These are phyloP conservation scores for Lumbricus terrestris DNA, from an alignment of 2,888 invertebrate genomes.

Conservation along the genomic window DNA sequence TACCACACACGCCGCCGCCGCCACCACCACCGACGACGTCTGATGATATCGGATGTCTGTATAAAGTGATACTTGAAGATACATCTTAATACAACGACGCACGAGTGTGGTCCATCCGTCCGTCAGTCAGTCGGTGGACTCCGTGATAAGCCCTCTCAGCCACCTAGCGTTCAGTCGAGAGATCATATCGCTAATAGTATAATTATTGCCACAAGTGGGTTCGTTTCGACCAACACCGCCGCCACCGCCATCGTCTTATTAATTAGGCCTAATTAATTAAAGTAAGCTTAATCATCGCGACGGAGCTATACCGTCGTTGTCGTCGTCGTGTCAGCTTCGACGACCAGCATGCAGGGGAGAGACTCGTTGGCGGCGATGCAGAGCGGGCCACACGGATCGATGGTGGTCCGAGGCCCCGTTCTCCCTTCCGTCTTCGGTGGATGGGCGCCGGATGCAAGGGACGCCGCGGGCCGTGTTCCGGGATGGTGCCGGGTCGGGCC, in stretches of 20 bases:
- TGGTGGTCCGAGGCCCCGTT: too few relatives aligned
- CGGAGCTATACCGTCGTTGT: background rate
- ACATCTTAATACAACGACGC: background rate
- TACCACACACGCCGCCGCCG: background rate
- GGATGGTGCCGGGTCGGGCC: background rate
- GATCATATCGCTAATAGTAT: background rate
- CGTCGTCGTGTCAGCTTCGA: background rate
- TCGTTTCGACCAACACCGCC: slow-evolving; percentile 3
- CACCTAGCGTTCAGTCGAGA: background rate
- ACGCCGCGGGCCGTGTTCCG: background rate
- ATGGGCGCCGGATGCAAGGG: background rate
- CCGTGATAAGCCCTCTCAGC: background rate
- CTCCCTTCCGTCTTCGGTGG: background rate
- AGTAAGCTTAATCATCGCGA: background rate
- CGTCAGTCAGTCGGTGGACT: background rate
- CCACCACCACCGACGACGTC: background rate
- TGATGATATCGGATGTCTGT: background rate
- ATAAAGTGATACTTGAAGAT: slow-evolving; percentile 3
- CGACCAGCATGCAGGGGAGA: background rate
- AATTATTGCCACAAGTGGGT: background rate
- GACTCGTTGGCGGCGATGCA: background rate
- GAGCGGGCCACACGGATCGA: background rate
- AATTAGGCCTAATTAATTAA: slow-evolving; percentile 3
- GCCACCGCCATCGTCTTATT: too few relatives aligned
- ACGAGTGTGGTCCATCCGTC: background rate